These are phyloP conservation scores for Meliscaeva auricollis DNA, from an alignment of 2,888 invertebrate species.

Conservation along the genomic window DNA sequence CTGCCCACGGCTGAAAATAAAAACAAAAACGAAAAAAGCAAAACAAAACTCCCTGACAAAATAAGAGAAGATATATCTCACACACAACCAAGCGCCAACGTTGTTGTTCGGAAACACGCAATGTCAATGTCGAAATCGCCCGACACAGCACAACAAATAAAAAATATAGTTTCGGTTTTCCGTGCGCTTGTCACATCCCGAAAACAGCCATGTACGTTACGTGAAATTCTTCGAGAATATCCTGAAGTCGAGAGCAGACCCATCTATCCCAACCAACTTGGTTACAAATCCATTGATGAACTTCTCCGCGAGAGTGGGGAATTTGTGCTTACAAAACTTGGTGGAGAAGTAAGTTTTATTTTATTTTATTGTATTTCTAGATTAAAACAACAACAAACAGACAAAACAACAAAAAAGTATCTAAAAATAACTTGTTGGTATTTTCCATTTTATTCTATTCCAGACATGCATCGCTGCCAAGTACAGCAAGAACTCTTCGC, in stretches of 20 bases:
- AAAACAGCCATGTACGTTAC: conserved; percentile 80
- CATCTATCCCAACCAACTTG: conserved; percentile 87
- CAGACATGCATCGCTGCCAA: conserved; percentile 80
- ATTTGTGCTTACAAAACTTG: conserved; percentile 84
- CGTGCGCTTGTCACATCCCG: conserved; percentile 81
- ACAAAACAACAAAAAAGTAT: conserved; percentile 17
- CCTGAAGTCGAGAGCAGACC: conserved; percentile 86
- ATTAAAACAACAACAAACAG: too few species aligned
- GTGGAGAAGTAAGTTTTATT: conserved; percentile 84
- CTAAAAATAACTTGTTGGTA: conserved; percentile 73
- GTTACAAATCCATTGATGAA: conserved; percentile 86
- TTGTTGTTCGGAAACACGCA: conserved; percentile 45
- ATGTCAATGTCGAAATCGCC: conserved; percentile 72
- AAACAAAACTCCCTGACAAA: neutral
- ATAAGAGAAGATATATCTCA: neutral
- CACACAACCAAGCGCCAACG: conserved; percentile 17
- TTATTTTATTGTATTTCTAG: neutral
- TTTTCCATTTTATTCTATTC: conserved; percentile 44
- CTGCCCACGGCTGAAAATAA: neutral
- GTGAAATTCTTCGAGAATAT: conserved; percentile 86
- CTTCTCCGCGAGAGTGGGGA: conserved; percentile 87
- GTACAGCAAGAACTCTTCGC: conserved; percentile 80
- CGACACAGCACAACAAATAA: conserved; percentile 77
- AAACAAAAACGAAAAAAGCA: neutral
- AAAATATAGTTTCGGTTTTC: conserved; percentile 79